phyloP scores from a whole-genome alignment of 1,140 invertebrate species.

The Aphelenchoides fujianensis region DNA sequence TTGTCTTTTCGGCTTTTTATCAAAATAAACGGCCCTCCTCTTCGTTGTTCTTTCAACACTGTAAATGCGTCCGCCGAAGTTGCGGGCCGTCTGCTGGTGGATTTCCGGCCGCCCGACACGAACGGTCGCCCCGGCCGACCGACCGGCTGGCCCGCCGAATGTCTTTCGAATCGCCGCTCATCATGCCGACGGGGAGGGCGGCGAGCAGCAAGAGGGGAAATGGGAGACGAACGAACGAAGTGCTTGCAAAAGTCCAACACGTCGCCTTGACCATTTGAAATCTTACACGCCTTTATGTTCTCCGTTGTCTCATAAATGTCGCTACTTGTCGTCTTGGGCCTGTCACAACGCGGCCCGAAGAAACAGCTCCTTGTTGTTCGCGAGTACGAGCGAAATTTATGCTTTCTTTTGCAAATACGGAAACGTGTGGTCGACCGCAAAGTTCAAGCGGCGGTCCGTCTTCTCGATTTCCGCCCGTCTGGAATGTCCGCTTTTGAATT shows the following conservation, averaged over 20 bases:
- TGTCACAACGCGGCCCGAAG: neutral
- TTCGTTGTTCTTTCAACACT: no score
- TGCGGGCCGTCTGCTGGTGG: neutral
- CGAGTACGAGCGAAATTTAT: neutral
- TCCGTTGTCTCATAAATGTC: constrained; percentile 5
- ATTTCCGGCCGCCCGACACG: no score
- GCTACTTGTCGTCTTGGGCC: no score
- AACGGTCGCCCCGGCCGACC: neutral
- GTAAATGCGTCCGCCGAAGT: no score
- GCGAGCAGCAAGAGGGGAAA: no score
- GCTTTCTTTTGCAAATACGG: no score
- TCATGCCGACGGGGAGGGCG: neutral
- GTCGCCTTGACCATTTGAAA: constrained; percentile 3
- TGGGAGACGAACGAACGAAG: no score
- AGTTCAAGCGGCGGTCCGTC: neutral
- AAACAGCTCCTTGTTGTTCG: neutral
- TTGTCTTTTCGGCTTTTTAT: no score
- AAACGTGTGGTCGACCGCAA: no score
- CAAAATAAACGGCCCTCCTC: no score
- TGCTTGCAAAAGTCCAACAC: neutral
- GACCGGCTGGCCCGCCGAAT: neutral
- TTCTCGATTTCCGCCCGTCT: neutral
- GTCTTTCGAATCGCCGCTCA: neutral
- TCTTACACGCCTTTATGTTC: neutral
- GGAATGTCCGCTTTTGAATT: no score